These are phyloP conservation scores for Urechis unicinctus DNA, from an alignment of 2,888 invertebrate species.

Conservation along the genomic window DNA sequence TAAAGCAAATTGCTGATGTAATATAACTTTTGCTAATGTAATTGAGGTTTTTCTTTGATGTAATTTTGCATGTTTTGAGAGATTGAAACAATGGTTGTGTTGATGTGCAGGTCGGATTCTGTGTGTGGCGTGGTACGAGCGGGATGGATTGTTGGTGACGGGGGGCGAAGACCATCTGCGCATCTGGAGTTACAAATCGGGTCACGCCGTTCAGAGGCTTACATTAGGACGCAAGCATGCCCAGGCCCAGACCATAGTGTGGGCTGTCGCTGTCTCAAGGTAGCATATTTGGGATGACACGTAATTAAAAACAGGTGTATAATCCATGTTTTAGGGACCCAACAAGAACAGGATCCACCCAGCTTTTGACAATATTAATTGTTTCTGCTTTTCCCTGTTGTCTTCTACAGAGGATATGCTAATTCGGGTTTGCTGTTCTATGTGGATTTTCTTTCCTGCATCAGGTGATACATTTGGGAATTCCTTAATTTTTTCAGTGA, in stretches of 20 bases:
- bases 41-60: background rate
- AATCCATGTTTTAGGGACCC: background rate
- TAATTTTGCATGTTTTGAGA: background rate
- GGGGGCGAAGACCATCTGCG: conserved; percentile 77
- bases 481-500: conserved; percentile 53
- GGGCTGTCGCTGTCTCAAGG: conserved; percentile 73
- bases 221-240: conserved; percentile 62
- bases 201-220: conserved; percentile 78
- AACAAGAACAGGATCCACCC: too few species aligned
- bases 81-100: background rate
- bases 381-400: too few species aligned
- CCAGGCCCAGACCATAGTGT: conserved; percentile 69
- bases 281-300: too few species aligned
- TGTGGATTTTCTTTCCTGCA: too few species aligned
- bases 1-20: too few species aligned
- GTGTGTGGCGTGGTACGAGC: conserved; percentile 75
- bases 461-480: too few species aligned
- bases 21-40: background rate
- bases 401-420: too few species aligned
- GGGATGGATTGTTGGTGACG: conserved; percentile 67
- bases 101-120: conserved; percentile 62
- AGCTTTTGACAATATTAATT: too few species aligned
- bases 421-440: too few species aligned
- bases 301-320: conserved; percentile 18
- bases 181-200: conserved; percentile 78